Evolutionary conservation across 2,797 vertebrate species (phyloP).

Genomic region (Coreius guichenoti): DNA sequence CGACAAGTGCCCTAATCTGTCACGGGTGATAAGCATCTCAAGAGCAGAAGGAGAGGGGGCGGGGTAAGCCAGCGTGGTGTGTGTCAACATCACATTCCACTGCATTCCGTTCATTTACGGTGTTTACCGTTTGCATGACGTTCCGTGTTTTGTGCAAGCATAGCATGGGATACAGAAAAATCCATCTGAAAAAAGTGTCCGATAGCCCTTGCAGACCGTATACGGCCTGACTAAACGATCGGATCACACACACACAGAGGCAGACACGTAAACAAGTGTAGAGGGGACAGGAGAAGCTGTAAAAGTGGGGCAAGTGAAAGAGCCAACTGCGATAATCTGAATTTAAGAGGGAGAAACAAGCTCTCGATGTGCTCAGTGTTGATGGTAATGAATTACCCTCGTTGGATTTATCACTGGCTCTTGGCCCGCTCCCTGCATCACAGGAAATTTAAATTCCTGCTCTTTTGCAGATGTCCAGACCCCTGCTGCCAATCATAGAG

Average conservation of each 20-base stretch:
- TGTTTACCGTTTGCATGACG: not conserved
- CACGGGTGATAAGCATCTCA: slow-evolving; percentile 51
- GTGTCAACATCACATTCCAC: slow-evolving; percentile 47
- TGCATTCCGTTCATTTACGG: slow-evolving; percentile 25
- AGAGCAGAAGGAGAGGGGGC: slow-evolving; percentile 44
- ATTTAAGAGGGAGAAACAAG: slow-evolving; percentile 43
- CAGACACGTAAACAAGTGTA: slow-evolving; percentile 19
- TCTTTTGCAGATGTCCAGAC: slow-evolving; percentile 49
- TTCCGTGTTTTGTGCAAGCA: slow-evolving; percentile 7
- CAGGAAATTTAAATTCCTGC: slow-evolving; percentile 47
- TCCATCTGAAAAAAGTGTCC: not conserved
- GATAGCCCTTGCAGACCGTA: not conserved
- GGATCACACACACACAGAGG: not conserved
- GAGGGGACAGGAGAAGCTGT: not conserved
- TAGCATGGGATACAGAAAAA: slow-evolving; percentile 28
- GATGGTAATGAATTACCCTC: slow-evolving; percentile 66
- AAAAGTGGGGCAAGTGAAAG: slow-evolving; percentile 37
- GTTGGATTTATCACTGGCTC: slow-evolving; percentile 57
- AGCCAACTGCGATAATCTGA: slow-evolving; percentile 46
- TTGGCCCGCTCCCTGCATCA: slow-evolving; percentile 46
- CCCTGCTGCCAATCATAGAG: slow-evolving; percentile 41
- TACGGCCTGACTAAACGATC: not conserved
- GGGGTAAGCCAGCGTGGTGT: slow-evolving; percentile 15
- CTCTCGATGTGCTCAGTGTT: slow-evolving; percentile 43
- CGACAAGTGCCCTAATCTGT: slow-evolving; percentile 59